Conservation (phyloP, 2,797 vertebrate species). For the Sebastes trivittatus region DNA sequence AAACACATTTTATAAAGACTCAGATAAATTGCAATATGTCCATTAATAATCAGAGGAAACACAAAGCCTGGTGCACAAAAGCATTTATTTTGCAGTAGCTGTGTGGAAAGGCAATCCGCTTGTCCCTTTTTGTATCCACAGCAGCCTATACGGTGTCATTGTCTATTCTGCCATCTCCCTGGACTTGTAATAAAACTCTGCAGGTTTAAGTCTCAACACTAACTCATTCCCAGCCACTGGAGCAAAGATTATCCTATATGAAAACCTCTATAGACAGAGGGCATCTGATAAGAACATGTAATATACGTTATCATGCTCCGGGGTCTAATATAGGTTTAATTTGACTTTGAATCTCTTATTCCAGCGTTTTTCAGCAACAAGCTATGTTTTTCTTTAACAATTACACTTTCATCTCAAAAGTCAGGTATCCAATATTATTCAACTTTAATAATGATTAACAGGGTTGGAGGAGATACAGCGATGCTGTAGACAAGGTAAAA, state of each 20-base stretch:
- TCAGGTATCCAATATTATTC: not conserved
- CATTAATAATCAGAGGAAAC: not conserved
- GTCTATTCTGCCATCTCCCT: constrained; percentile 1
- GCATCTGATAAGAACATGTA: constrained; percentile 7
- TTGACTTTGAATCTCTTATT: not conserved
- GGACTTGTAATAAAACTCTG: constrained; percentile 12
- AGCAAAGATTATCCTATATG: constrained; percentile 7
- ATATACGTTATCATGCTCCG: not conserved
- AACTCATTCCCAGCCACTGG: constrained; percentile 2
- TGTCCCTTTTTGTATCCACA: not conserved
- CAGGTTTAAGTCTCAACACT: constrained; percentile 1
- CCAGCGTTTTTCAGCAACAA: not conserved
- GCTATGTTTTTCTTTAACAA: not conserved
- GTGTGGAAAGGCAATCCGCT: not conserved
- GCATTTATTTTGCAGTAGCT: not conserved
- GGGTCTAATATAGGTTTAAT: not conserved
- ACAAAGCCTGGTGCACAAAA: not conserved
- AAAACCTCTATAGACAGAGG: not conserved
- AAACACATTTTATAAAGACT: not conserved
- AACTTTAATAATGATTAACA: not conserved
- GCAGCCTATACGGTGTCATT: not conserved
- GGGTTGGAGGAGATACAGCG: not conserved
- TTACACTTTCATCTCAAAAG: not conserved
- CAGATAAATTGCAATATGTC: not conserved
- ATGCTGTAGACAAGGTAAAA: not conserved